Evolutionary conservation across 2,888 invertebrate genomes (phyloP), one percentile per base, ranked within the genome.

Genomic region (Drosophila dives): DNA sequence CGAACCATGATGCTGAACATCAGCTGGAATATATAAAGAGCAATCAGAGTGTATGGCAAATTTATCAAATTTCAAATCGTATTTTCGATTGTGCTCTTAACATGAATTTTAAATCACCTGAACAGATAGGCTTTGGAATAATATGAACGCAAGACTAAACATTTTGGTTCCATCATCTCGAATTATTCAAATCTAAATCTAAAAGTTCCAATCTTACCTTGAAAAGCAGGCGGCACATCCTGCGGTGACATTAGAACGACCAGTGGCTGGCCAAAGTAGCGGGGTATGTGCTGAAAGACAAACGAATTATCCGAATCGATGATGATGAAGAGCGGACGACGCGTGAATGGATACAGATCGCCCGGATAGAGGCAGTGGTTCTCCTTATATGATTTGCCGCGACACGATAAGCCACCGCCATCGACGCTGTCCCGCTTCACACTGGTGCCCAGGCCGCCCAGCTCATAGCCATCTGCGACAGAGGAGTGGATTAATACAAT

Each of bases 291-390:
- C 94, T 97, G 96, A 94, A 98, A 98, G 80, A 97, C 97, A 93
- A 96, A 96, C 91, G 98, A 98, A 94, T 98, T 99, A 94, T 98
- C 98, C 80, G 98, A 98, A 93, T 99, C 99, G 81, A 99, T 96
- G 78, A 99, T 97, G 70, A 99, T 95, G 94, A 99, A 98, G 74
- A 99, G 94, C 38, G 99, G 99, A 90, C 97, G 96, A 85, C 99
- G 95, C 23, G 98, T 98, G 94, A 97, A 99, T 2, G 98, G 97
- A 92, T 97, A 97, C 75, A 99, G 94, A 93, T 99, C 99, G 72
- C 98, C 98, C 36, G 99, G 99, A 93, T 98, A 97, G 78, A 99
- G 94, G 92, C 97, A 96, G 92, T 96, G 96, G 53, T 94, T 95
- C 91, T 96, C 96, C 92, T 96, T 96, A 76, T 92, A 93, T 23